Evolutionary conservation across 2,113 vertebrate species (phyloP), one percentile per base, ranked within the genome.

Genomic region (Trinectes maculatus): DNA sequence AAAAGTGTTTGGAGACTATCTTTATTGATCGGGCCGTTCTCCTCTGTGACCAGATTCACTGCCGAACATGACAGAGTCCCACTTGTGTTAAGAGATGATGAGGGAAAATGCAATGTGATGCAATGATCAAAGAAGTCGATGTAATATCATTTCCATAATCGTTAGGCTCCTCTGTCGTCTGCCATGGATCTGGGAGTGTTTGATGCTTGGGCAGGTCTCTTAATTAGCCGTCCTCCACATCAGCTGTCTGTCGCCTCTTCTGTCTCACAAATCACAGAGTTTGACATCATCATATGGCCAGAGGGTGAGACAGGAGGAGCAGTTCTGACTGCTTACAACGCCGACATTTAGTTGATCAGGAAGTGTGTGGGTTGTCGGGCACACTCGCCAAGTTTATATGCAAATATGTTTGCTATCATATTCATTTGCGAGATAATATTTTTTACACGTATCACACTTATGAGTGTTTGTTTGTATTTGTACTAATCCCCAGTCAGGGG

Each of bases 121-220:
- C 90, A 93, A 92, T 79, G 85, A 91, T 93, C 89, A 91, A 90
- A 89, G 88, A 86, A 74, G 80, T 34, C 86, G 71, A 88, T 92
- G 88, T 92, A 92, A 93, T 91, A 87, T 86, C 78, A 89, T 92
- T 91, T 91, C 89, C 89, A 91, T 86, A 90, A 92, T 88, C 79
- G 86, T 89, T 88, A 83, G 85, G 78, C 82, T 91, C 77, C 80
- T 87, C 82, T 61, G 54, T 87, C 76, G 82, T 83, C 84, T 90
- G 84, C 88, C 87, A 88, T 91, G 88, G 84, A 86, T 88, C 84
- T 81, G 76, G 79, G 81, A 79, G 82, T 72, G 85, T 83, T 86
- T 85, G 85, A 91, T 90, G 91, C 87, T 88, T 78, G 85, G 87
- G 90, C 90, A 89, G 91, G 87, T 92, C 85, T 89, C 84, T 84